Base-by-base conservation (phyloP, 2,888 invertebrate genomes). In the Odontocolon sp. region DNA sequence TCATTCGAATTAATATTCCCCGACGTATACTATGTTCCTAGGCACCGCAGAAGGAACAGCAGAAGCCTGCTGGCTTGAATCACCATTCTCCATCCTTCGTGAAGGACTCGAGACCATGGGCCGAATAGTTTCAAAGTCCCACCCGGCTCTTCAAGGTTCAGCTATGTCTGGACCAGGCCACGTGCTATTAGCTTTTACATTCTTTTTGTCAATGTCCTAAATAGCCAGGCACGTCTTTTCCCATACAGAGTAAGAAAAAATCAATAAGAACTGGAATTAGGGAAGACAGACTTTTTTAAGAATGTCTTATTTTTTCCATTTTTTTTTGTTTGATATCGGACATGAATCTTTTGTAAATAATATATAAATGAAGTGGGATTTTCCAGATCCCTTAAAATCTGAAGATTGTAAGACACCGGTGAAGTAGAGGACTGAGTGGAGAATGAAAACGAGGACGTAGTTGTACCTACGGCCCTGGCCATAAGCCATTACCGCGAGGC, bases 401-500 rank as follows among this genome's bases (percentile, higher is more conserved):
- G 14, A 8, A 3, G 1, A 21, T 6, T 3, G 3, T 8, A 16
- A 40, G 40, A 16, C 31, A 9, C 40, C 38, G 26, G 26, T 57
- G 5, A 16, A 50, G 36, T n/a, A 18, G 18, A 21, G 11, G 40
- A 23, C 21, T 23, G 21, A 47, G 28, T 23, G 31, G 11, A 8
- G 2, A 9, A 16, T 21, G 40, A 57, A 38, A 70, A 76, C 77
- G 71, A 67, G 64, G 74, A 78, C 80, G 79, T 83, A 82, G 73
- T 79, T 9, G 54, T 64, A 72, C 50, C 80, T 85, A 83, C 85
- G 85, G 83, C 84, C 82, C 87, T 86, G 87, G 80, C 83, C 84
- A 84, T 87, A 87, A 87, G 87, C 89, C 87, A 89, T 89, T 89
- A 89, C 85, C 86, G 82, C 82, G 85, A 83, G 83, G 80, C 81